These are phyloP conservation scores for Tortrix viridana DNA, from an alignment of 2,888 invertebrate species.

Conservation along the genomic window DNA sequence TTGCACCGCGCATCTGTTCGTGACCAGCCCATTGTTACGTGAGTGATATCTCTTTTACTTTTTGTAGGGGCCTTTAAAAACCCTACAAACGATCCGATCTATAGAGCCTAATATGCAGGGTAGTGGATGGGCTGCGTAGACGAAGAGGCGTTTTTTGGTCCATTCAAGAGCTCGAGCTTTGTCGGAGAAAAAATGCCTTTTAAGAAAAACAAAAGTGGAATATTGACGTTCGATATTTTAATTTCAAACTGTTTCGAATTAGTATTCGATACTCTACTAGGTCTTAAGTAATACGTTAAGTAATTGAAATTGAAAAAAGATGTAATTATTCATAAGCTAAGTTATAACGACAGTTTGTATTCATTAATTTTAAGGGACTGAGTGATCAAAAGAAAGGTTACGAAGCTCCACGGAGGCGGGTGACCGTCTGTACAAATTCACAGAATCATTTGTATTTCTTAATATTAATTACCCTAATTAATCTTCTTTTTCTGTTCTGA, in stretches of 20 bases:
- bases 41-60: conserved; percentile 38
- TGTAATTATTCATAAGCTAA: no score
- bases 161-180: conserved; percentile 19
- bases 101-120: conserved; percentile 25
- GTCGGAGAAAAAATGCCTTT: conserved; percentile 20
- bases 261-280: neutral
- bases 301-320: no score
- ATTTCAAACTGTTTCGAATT: neutral
- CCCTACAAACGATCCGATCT: conserved; percentile 37
- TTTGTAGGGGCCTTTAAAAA: conserved; percentile 35
- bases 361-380: conserved; percentile 31
- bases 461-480: conserved; percentile 24
- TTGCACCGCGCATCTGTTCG: conserved; percentile 34
- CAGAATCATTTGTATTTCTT: conserved; percentile 33
- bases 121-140: conserved; percentile 32
- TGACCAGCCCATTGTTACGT: conserved; percentile 35
- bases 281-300: no score
- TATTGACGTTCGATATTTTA: neutral
- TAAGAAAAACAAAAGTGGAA: conserved; percentile 4
- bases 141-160: conserved; percentile 19
- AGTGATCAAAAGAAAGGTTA: conserved; percentile 28
- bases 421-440: conserved; percentile 18
- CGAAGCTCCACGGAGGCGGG: conserved; percentile 1
- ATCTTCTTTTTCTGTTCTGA: conserved; percentile 8
- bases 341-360: conserved; percentile 8